Evolutionary conservation across 2,888 invertebrate genomes (phyloP).

Genomic region (Galerucella calmariensis): DNA sequence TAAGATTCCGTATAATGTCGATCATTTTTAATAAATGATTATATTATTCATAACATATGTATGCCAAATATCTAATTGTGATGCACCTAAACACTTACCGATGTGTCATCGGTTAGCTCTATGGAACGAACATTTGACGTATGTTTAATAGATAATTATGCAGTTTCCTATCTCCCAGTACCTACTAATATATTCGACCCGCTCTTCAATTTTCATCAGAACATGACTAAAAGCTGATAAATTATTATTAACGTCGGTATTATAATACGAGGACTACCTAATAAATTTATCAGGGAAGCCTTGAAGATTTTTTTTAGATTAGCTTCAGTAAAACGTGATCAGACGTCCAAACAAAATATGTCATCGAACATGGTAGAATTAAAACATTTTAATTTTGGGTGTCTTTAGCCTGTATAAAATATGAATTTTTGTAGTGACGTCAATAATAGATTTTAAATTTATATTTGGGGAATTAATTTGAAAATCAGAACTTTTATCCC

Average conservation of each 20-base stretch:
- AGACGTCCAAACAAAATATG: too few species aligned
- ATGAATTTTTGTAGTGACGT: too few species aligned
- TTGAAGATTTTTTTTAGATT: background rate
- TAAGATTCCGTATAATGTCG: background rate
- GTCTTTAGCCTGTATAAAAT: too few species aligned
- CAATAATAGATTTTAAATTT: too few species aligned
- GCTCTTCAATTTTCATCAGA: slow-evolving; percentile 5
- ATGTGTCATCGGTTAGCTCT: slow-evolving; percentile 2
- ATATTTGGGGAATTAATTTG: too few species aligned
- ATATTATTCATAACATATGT: slow-evolving; percentile 8
- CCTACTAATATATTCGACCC: background rate
- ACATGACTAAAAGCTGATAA: background rate
- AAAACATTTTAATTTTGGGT: too few species aligned
- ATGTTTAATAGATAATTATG: background rate
- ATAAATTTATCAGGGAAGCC: background rate
- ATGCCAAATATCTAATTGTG: slow-evolving; percentile 13
- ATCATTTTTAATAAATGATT: background rate
- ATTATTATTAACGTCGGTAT: background rate
- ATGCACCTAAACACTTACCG: background rate
- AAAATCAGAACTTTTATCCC: too few species aligned
- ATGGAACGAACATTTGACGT: slow-evolving; percentile 11
- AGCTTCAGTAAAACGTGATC: too few species aligned
- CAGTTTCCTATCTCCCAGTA: background rate
- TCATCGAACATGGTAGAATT: too few species aligned
- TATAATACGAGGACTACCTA: background rate